Evolutionary conservation across 2,797 vertebrate genomes (phyloP).

Genomic region (Myoxocephalus aenaeus): DNA sequence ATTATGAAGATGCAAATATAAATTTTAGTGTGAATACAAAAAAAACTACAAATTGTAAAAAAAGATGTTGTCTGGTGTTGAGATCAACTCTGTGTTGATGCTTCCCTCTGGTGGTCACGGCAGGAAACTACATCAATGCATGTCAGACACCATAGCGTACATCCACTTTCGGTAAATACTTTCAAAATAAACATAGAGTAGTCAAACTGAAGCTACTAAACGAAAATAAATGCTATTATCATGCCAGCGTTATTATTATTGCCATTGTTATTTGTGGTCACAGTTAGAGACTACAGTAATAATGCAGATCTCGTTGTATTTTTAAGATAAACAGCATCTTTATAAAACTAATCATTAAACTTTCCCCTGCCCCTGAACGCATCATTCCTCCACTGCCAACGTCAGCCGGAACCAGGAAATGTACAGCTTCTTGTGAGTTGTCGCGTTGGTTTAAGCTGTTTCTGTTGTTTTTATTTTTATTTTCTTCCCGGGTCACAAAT

Average conservation of each 20-base stretch:
- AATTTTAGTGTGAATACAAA: not conserved
- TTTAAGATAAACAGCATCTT: not conserved
- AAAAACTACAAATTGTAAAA: not conserved
- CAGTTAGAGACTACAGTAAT: too few relatives aligned
- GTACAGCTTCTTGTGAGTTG: slow-evolving; percentile 28
- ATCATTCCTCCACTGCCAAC: not conserved
- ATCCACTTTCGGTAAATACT: too few relatives aligned
- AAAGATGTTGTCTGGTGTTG: not conserved
- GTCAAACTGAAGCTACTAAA: not conserved
- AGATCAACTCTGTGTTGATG: not conserved
- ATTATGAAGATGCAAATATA: too few relatives aligned
- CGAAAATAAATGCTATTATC: not conserved
- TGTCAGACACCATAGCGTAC: too few relatives aligned
- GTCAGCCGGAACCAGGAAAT: slow-evolving; percentile 62
- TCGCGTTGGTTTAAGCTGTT: slow-evolving; percentile 26
- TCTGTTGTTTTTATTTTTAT: slow-evolving; percentile 1
- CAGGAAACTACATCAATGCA: rapidly evolving
- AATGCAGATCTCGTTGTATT: not conserved
- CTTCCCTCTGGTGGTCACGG: slow-evolving; percentile 8
- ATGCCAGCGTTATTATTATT: not conserved
- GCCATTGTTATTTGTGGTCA: too few relatives aligned
- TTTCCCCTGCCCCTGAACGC: slow-evolving; percentile 24
- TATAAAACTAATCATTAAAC: not conserved
- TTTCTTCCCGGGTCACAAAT: slow-evolving; percentile 56
- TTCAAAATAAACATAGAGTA: not conserved